Evolutionary conservation across 2,888 invertebrate genomes (phyloP).

Genomic region (Rhorus exstirpatorius): DNA sequence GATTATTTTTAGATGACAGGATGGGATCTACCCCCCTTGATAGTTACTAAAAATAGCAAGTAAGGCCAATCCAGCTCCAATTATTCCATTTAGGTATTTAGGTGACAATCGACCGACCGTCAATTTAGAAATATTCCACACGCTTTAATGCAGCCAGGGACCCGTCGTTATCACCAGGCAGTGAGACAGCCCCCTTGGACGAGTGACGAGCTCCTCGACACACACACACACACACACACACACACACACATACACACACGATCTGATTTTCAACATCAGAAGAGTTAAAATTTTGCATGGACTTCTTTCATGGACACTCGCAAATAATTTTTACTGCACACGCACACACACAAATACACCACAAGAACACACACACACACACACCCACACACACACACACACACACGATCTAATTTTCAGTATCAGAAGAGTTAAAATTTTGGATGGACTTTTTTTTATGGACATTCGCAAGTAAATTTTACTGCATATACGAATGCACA

Average conservation of each 20-base stretch:
- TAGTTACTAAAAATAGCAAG: constrained; percentile 83
- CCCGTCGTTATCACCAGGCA: not conserved
- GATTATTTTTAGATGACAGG: constrained; percentile 84
- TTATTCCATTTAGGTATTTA: constrained; percentile 85
- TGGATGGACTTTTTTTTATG: too few species aligned
- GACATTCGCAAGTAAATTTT: too few species aligned
- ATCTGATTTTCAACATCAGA: constrained; percentile 6
- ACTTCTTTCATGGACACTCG: too few species aligned
- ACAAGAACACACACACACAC: too few species aligned
- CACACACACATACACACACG: not conserved
- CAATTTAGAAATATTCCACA: constrained; percentile 85
- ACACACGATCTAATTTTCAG: too few species aligned
- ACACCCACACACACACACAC: too few species aligned
- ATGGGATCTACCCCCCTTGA: constrained; percentile 82
- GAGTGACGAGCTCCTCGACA: constrained; percentile 14
- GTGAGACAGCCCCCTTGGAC: constrained; percentile 7
- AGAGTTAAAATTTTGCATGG: too few species aligned
- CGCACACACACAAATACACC: too few species aligned
- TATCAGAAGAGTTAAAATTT: too few species aligned
- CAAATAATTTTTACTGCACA: too few species aligned
- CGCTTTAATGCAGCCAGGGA: constrained; percentile 70
- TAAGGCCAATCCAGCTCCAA: constrained; percentile 85
- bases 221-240: not conserved
- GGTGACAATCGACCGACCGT: constrained; percentile 84
- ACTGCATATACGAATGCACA: too few species aligned